Percentiles rank a stretch among this genome's conserved stretches.
phyloP scores from a whole-genome alignment of 2,113 vertebrate species.

The Rhipidura dahli region DNA sequence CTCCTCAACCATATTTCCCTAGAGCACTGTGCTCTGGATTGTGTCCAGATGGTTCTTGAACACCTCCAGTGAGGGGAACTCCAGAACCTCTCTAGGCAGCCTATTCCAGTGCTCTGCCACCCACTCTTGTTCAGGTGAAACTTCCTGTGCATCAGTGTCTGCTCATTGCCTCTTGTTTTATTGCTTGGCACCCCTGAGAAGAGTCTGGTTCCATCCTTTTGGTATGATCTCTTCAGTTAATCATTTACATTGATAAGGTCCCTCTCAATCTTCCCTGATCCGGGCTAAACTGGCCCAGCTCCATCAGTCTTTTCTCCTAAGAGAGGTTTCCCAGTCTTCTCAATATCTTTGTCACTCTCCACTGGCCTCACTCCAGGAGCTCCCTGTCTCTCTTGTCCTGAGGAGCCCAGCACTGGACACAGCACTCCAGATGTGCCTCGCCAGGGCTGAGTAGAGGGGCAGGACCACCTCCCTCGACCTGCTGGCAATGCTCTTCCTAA shows the following conservation, averaged over 20 bases:
- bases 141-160: background rate
- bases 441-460: background rate
- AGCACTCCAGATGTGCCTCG: fast-evolving
- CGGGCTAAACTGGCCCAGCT: background rate
- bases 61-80: background rate
- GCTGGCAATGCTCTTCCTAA: background rate
- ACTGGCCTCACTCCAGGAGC: background rate
- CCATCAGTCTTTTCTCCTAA: background rate
- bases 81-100: background rate
- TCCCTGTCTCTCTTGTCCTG: background rate
- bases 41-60: background rate
- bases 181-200: background rate
- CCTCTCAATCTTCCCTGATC: background rate
- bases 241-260: background rate
- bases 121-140: background rate
- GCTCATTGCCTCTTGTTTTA: background rate
- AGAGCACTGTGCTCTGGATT: background rate
- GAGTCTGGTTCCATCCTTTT: background rate
- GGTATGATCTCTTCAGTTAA: background rate
- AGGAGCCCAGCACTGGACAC: background rate
- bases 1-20: background rate
- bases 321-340: background rate
- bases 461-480: background rate
- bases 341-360: background rate
- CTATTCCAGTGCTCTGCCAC: background rate